Percentiles rank a stretch among this genome's conserved stretches.
Evolutionary conservation across 1,140 invertebrate genomes (phyloP).

Genomic region (Maconellicoccus hirsutus): DNA sequence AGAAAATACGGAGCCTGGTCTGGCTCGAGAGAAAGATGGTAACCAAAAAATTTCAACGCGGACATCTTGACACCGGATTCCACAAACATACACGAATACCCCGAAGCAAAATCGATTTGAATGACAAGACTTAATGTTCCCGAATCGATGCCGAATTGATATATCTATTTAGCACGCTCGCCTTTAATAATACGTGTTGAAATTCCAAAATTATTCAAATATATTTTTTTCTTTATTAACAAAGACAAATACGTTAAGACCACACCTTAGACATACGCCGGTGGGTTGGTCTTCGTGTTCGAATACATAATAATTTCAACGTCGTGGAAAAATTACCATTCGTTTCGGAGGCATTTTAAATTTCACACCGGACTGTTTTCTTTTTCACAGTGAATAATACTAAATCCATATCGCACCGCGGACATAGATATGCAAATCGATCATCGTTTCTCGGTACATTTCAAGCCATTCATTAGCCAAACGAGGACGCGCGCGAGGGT

Average conservation of each 20-base stretch:
- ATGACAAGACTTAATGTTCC: not conserved
- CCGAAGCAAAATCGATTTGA: not conserved
- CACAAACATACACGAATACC: not conserved
- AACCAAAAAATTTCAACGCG: not conserved
- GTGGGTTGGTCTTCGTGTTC: not conserved
- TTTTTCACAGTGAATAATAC: too few species aligned
- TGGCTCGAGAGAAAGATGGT: not conserved
- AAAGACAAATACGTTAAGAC: slow-evolving; percentile 4
- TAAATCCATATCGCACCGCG: not conserved
- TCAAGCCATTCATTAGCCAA: not conserved
- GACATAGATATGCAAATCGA: not conserved
- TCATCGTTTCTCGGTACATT: not conserved
- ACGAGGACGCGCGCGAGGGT: not conserved
- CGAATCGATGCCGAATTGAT: not conserved
- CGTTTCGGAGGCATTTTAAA: not conserved
- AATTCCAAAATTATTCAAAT: not conserved
- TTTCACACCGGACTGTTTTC: not conserved
- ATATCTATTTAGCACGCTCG: not conserved
- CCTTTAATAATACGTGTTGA: not conserved
- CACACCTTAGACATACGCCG: not conserved
- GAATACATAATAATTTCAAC: not conserved
- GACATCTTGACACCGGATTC: slow-evolving; percentile 14
- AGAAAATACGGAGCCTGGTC: slow-evolving; percentile 13
- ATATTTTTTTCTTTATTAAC: not conserved
- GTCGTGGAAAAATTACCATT: not conserved